Conservation (phyloP, 2,888 invertebrate genomes). For the Lobophora halterata region DNA sequence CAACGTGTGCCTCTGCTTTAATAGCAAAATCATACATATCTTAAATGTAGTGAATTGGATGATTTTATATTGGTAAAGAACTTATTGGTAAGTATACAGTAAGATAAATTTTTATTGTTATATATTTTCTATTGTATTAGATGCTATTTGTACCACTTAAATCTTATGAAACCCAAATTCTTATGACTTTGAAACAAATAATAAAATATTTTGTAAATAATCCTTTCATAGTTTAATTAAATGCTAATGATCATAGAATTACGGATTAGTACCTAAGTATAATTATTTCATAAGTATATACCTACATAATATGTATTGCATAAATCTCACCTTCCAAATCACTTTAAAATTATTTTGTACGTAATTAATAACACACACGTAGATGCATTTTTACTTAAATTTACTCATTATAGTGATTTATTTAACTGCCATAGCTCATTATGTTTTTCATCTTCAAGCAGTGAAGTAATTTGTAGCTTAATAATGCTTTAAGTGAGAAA, state of each 20-base stretch:
- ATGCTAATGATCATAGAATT: slow-evolving; percentile 52
- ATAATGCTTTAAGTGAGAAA: slow-evolving; percentile 75
- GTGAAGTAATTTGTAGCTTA: slow-evolving; percentile 61
- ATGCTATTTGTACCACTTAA: slow-evolving; percentile 73
- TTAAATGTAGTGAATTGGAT: slow-evolving; percentile 70
- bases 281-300: slow-evolving; percentile 16
- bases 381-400: slow-evolving; percentile 4
- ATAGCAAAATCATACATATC: slow-evolving; percentile 74
- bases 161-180: slow-evolving; percentile 78
- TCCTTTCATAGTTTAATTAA: slow-evolving; percentile 62
- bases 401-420: slow-evolving; percentile 5
- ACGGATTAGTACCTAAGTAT: slow-evolving; percentile 47
- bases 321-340: slow-evolving; percentile 9
- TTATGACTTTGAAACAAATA: slow-evolving; percentile 75
- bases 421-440: too few species aligned
- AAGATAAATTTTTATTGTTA: slow-evolving; percentile 70
- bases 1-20: slow-evolving; percentile 79
- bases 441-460: slow-evolving; percentile 32
- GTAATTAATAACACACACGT: slow-evolving; percentile 6
- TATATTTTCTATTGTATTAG: slow-evolving; percentile 72
- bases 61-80: slow-evolving; percentile 61
- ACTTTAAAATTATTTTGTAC: slow-evolving; percentile 5
- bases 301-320: slow-evolving; percentile 14
- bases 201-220: slow-evolving; percentile 74
- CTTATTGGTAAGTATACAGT: slow-evolving; percentile 56